Evolutionary conservation across 2,797 vertebrate genomes (phyloP).

Genomic region (Poecilia velifera): DNA sequence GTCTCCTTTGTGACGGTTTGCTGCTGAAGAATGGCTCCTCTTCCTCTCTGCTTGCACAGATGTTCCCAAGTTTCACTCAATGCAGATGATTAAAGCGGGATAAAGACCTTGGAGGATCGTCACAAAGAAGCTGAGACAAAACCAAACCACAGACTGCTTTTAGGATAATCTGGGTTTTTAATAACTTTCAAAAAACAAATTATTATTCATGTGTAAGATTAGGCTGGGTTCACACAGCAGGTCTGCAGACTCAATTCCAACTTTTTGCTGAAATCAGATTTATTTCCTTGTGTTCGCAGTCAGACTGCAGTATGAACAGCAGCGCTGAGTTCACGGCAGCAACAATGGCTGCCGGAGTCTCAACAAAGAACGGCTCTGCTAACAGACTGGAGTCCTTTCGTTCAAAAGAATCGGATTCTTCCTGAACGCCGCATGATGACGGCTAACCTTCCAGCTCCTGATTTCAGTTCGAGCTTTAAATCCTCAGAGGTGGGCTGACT

Average conservation of each 20-base stretch:
- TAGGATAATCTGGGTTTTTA: slow-evolving; percentile 33
- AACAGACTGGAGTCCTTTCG: too few relatives aligned
- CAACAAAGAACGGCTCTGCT: too few relatives aligned
- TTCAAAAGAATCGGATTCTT: too few relatives aligned
- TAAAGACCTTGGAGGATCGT: slow-evolving; percentile 18
- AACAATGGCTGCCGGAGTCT: too few relatives aligned
- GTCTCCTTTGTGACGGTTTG: slow-evolving; percentile 64
- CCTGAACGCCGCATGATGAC: too few relatives aligned
- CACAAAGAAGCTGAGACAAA: slow-evolving; percentile 1
- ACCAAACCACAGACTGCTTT: slow-evolving; percentile 66
- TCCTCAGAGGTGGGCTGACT: neutral
- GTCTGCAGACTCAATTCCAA: too few relatives aligned
- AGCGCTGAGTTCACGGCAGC: too few relatives aligned
- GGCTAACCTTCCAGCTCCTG: neutral
- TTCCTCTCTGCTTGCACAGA: slow-evolving; percentile 72
- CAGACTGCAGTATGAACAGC: too few relatives aligned
- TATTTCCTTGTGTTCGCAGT: too few relatives aligned
- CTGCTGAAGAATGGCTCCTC: slow-evolving; percentile 55
- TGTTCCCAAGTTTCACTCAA: slow-evolving; percentile 73
- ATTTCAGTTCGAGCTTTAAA: neutral
- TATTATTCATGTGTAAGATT: neutral
- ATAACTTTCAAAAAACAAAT: neutral
- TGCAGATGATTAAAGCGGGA: slow-evolving; percentile 61
- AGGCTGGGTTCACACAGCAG: too few relatives aligned
- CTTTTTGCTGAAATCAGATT: neutral